Evolutionary conservation across 23 tunicate genomes (phyloP).

Genomic region (Trididemnum nubilum): DNA sequence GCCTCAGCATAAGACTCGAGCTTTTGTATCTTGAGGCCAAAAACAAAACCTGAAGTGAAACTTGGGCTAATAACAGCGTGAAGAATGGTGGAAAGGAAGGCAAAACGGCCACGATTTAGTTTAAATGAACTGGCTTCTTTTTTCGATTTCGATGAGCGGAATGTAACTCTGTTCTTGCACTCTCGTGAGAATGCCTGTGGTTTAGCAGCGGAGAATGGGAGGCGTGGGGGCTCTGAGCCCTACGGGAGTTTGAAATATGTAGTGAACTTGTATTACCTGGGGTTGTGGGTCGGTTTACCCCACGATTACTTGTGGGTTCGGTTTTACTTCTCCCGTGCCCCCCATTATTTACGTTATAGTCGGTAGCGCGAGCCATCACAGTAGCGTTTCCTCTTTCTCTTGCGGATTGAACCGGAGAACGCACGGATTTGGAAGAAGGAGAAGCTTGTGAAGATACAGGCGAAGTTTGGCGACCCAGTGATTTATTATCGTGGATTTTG

Average conservation of each 20-base stretch:
- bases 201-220: slow-evolving; percentile 37
- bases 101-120: no score
- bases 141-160: slow-evolving; percentile 21
- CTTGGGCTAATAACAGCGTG: no score
- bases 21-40: no score
- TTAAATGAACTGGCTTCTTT: slow-evolving; percentile 7
- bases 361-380: neutral
- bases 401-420: slow-evolving; percentile 25
- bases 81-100: no score
- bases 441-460: neutral
- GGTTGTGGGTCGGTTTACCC: slow-evolving; percentile 6
- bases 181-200: slow-evolving; percentile 13
- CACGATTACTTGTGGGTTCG: neutral
- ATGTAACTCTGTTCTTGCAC: neutral
- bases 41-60: no score
- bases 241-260: neutral
- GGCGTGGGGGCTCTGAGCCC: slow-evolving; percentile 14
- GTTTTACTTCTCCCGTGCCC: neutral
- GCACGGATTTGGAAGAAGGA: slow-evolving; percentile 1
- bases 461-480: slow-evolving; percentile 2
- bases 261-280: slow-evolving; percentile 8
- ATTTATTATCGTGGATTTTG: slow-evolving; percentile 62
- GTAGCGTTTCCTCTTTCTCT: slow-evolving; percentile 14
- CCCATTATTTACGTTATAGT: neutral
- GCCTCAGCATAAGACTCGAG: no score